Evolutionary conservation across 35 echinoderm and acorn worm species (phyloP), one percentile per base, ranked within the genome.

Genomic region (Apostichopus parvimensis): DNA sequence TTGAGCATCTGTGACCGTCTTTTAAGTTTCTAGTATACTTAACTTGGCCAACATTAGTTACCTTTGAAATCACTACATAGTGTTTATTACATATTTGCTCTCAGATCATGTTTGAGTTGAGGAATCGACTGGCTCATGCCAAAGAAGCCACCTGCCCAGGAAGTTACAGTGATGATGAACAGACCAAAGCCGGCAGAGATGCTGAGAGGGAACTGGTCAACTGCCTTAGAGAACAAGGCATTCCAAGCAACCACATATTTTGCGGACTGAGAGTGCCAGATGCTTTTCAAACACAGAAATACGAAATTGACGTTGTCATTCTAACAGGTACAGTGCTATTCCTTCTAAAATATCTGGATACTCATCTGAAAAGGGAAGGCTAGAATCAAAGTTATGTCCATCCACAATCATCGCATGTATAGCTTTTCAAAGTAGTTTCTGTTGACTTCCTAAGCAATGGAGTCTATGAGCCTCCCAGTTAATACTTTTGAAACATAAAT

Each of bases 281-380:
- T 72, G 79, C 86, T 18, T 98, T 98, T 59, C 96, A 95, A 80
- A 98, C 94, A 57, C 90, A 91, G 73, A 93, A 92, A 81, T 87
- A 94, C 93, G 96, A 98, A 93, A 98, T 98, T 73, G 96, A 98
- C 90, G 58, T 95, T 54, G 96, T 98, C 7, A 87, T 95, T 55
- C 57, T 98, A 4, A 94, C 96, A 94, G 96, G 96, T 98, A 75
- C 77, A 78, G 77, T 17, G 28, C 56, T 79, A 28, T 79, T 52
- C 34, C 34, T 45, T 45, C 34, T 4, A 0, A 45, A 45, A 0
- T 45, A 45, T 4, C 34, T 45, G 2, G 0, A 45, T 45, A 45
- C 1, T 2, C 34, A 45, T 45, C 34, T 0, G 34, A 45, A 45
- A 45, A 4, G 34, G 3, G 34, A 45, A 45, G 34, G 34, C 34